Evolutionary conservation across 2,888 invertebrate genomes (phyloP), one percentile per base, ranked within the genome.

Genomic region (Lottia scabra): DNA sequence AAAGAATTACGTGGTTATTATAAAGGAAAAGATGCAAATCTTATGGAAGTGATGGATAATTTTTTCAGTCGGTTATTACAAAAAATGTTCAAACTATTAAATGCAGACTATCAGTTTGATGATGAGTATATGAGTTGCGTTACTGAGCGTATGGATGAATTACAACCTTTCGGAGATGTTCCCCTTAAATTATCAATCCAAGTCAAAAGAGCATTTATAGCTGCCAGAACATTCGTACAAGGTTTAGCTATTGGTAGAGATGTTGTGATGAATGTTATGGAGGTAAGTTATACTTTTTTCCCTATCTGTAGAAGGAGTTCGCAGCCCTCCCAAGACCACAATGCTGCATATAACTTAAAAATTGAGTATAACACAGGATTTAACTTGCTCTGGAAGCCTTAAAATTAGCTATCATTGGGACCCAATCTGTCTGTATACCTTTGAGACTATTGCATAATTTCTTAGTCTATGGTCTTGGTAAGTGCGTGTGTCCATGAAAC

Each of bases 121-220:
- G 94, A 95, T 77, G 75, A 79, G 3, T 95, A 96, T 88, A 90
- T 96, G 84, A 93, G 93, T 70, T 98, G 98, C 90, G 95, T 98
- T 76, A 94, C 94, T 81, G 94, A 95, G 86, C 94, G 96, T 88
- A 97, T 98, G 97, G 94, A 94, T 70, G 95, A 96, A 81, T 92
- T 98, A 90, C 94, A 96, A 87, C 98, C 98, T 0, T 98, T 98
- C 88, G 97, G 96, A 30, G 97, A 98, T 89, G 95, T 97, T 63
- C 98, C 98, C 1, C 93, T 94, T 86, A 98, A 97, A 91, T 92
- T 98, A 76, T 94, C 95, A 13, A 93, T 94, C 75, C 97, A 97
- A 90, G 93, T 98, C 83, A 94, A 95, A 84, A 92, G 98, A 66
- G 95, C 97, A 0, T 98, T 99, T 91, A 95, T 98, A 43, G 98